Conservation (phyloP, 2,797 vertebrate genomes). For the Hephaestus fuliginosus region DNA sequence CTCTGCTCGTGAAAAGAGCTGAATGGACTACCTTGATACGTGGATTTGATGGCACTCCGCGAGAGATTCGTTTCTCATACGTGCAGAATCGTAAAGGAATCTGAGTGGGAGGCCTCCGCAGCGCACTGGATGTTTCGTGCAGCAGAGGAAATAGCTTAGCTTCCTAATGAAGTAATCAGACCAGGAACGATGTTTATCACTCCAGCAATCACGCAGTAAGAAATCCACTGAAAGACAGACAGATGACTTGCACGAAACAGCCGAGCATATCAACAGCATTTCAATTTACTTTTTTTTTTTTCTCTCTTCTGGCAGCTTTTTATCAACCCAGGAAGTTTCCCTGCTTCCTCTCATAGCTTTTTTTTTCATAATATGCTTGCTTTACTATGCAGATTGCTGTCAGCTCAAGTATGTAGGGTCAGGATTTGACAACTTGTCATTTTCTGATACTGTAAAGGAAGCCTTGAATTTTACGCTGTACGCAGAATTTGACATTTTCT, state of each 20-base stretch:
- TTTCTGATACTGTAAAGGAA: not conserved
- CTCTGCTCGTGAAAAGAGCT: conserved; percentile 49
- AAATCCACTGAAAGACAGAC: conserved; percentile 44
- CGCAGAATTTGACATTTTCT: not conserved
- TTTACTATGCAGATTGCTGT: not conserved
- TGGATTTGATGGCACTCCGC: conserved; percentile 37
- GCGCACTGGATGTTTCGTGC: conserved; percentile 35
- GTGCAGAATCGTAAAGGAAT: conserved; percentile 35
- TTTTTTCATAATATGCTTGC: not conserved
- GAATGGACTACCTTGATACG: conserved; percentile 22
- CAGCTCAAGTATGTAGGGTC: not conserved
- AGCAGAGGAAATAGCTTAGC: conserved; percentile 37
- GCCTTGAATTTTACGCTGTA: not conserved
- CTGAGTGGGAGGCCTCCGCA: conserved; percentile 49
- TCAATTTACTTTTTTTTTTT: conserved; percentile 14
- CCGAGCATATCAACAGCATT: conserved; percentile 36
- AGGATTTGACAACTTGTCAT: not conserved
- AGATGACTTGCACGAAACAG: conserved; percentile 43
- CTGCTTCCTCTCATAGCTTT: not conserved
- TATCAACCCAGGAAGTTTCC: conserved; percentile 16
- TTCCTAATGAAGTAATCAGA: conserved; percentile 72
- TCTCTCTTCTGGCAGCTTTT: not conserved
- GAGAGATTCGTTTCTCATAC: conserved; percentile 53
- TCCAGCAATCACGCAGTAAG: conserved; percentile 52
- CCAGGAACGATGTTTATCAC: conserved; percentile 60